Conservation (phyloP, 2,888 invertebrate genomes). For the Pseudococcus longispinus region DNA sequence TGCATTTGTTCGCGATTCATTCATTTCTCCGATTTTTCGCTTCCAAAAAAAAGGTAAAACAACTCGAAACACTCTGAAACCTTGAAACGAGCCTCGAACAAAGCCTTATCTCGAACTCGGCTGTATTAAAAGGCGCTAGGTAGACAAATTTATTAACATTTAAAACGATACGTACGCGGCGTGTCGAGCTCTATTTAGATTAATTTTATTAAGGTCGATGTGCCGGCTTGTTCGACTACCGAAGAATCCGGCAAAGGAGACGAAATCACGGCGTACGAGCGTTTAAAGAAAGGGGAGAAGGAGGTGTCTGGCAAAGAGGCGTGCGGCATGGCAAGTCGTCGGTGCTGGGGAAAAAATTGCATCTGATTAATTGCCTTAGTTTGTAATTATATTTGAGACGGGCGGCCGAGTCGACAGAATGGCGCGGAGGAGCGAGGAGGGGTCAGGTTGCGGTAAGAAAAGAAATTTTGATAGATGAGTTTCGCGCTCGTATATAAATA, state of each 20-base stretch:
- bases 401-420: not conserved
- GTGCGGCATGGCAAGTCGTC: not conserved
- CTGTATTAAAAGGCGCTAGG: not conserved
- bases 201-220: conserved; percentile 32
- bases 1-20: no score
- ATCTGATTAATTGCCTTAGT: conserved; percentile 34
- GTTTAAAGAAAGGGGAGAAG: not conserved
- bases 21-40: no score
- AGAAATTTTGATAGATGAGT: conserved; percentile 34
- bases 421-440: not conserved
- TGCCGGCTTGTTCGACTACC: not conserved
- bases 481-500: not conserved
- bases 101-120: not conserved
- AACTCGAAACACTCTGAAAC: not conserved
- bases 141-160: conserved; percentile 27
- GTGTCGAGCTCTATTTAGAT: not conserved
- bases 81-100: not conserved
- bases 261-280: not conserved
- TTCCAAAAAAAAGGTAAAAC: not conserved
- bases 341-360: not conserved
- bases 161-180: not conserved
- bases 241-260: not conserved
- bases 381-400: conserved; percentile 2
- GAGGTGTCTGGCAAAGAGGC: not conserved
- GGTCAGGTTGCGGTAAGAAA: not conserved